phyloP scores from a whole-genome alignment of 2,113 vertebrate genomes.

The Ammospiza nelsoni region DNA sequence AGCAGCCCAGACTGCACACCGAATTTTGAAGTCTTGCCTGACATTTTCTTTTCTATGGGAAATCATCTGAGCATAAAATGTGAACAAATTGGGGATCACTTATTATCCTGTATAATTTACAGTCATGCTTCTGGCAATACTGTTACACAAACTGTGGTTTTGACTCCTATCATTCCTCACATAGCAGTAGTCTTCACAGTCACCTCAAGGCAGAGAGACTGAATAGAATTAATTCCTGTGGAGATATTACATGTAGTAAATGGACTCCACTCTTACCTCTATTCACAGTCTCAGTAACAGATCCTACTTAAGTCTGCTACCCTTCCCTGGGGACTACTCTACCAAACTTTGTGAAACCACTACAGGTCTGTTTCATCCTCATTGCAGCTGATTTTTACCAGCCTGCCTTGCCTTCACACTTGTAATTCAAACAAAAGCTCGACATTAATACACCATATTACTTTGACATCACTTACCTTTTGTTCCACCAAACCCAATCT shows the following conservation, averaged over 20 bases:
- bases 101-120: neutral
- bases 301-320: neutral
- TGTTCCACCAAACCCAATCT: neutral
- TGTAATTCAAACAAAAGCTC: neutral
- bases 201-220: neutral
- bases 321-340: neutral
- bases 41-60: neutral
- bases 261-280: neutral
- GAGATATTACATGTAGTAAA: neutral
- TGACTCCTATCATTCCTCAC: neutral
- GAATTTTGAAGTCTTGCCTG: neutral
- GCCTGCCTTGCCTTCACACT: neutral
- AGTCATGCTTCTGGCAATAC: neutral
- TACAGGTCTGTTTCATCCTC: neutral
- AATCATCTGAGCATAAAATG: conserved; percentile 14
- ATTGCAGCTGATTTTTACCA: neutral
- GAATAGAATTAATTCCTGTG: neutral
- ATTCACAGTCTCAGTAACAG: neutral
- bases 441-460: neutral
- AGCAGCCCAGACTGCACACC: neutral
- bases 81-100: neutral
- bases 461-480: neutral
- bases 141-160: neutral
- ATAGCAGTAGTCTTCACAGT: neutral
- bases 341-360: neutral